These are phyloP conservation scores for Chanos chanos DNA, from an alignment of 2,797 vertebrate species.

Conservation along the genomic window DNA sequence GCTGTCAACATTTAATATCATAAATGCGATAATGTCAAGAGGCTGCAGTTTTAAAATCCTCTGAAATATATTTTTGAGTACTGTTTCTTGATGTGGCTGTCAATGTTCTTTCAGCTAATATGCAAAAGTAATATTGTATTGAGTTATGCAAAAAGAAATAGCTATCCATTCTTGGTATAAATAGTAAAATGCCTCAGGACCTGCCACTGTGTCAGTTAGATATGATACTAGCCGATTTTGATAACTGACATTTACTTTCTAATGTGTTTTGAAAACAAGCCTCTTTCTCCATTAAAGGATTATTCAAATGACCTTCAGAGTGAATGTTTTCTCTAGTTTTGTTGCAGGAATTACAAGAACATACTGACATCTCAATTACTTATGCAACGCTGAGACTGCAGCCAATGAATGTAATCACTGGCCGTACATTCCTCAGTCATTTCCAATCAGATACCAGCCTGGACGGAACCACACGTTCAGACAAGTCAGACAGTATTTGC, in stretches of 20 bases:
- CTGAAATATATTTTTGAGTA: no score
- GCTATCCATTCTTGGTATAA: no score
- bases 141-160: no score
- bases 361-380: conserved; percentile 78
- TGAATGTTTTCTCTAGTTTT: conserved; percentile 75
- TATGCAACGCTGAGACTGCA: conserved; percentile 75
- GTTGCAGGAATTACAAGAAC: conserved; percentile 73
- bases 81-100: no score
- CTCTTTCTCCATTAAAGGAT: conserved; percentile 73
- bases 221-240: conserved; percentile 75
- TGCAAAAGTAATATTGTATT: no score
- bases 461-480: conserved; percentile 76
- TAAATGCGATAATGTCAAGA: no score
- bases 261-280: conserved; percentile 59
- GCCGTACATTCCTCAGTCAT: conserved; percentile 73
- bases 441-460: conserved; percentile 68
- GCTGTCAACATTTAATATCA: no score
- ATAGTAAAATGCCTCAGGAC: conserved; percentile 60
- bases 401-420: conserved; percentile 75
- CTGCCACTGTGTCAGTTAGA: conserved; percentile 65
- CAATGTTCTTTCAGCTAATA: no score
- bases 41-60: no score
- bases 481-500: conserved; percentile 74
- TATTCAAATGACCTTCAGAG: conserved; percentile 79
- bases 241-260: conserved; percentile 79